Percentiles rank a stretch among this genome's conserved stretches.
These are phyloP conservation scores for Tanypteryx hageni DNA, from an alignment of 2,888 invertebrate genomes.

Conservation along the genomic window DNA sequence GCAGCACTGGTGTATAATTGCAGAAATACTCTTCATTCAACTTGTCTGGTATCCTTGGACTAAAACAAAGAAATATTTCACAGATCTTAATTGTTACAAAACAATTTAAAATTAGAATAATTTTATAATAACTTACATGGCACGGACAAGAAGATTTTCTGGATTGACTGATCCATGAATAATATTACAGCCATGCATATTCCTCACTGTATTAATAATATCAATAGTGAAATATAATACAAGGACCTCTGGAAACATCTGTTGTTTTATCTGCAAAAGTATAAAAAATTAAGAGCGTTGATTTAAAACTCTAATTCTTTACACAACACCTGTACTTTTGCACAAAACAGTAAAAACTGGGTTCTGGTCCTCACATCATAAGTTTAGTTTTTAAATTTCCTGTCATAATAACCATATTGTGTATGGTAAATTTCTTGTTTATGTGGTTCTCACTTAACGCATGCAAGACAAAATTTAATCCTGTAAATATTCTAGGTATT, in stretches of 20 bases:
- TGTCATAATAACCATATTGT: too few species aligned
- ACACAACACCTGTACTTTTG: too few species aligned
- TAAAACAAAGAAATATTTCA: not conserved
- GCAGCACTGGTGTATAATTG: conserved; percentile 79
- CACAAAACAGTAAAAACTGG: too few species aligned
- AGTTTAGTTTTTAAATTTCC: too few species aligned
- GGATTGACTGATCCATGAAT: conserved; percentile 98
- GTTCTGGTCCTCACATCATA: too few species aligned
- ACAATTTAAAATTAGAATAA: not conserved
- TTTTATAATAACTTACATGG: conserved; percentile 78
- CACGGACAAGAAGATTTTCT: conserved; percentile 92
- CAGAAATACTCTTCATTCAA: conserved; percentile 10
- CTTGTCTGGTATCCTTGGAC: not conserved
- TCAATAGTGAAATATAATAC: conserved; percentile 89
- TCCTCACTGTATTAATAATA: conserved; percentile 89
- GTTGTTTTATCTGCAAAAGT: conserved; percentile 59
- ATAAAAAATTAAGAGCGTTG: conserved; percentile 26
- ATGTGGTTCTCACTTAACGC: too few species aligned
- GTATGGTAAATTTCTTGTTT: too few species aligned
- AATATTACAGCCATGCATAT: conserved; percentile 90
- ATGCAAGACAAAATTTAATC: too few species aligned
- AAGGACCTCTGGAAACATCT: conserved; percentile 78
- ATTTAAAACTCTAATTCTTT: too few species aligned
- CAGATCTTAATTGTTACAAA: not conserved
- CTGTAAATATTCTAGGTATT: too few species aligned